These are phyloP conservation scores for Mylabris phalerata DNA, from an alignment of 1,140 invertebrate species.

Conservation along the genomic window DNA sequence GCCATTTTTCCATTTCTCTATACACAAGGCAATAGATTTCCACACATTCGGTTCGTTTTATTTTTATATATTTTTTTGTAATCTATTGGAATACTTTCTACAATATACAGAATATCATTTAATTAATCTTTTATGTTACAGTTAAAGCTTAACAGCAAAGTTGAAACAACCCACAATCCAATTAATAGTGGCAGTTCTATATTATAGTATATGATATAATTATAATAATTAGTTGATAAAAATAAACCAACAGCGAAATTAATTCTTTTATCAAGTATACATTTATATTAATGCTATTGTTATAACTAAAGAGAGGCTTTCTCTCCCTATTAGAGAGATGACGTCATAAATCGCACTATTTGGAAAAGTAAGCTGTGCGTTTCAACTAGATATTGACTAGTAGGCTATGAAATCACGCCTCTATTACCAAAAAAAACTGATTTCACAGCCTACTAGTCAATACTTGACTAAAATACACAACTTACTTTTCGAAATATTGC, in stretches of 20 bases:
- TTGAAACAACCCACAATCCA: slow-evolving; percentile 19
- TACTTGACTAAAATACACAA: too few species aligned
- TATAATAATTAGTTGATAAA: not conserved
- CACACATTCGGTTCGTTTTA: not conserved
- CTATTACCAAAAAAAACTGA: too few species aligned
- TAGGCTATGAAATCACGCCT: too few species aligned
- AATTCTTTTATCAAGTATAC: not conserved
- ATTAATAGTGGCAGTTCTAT: slow-evolving; percentile 26
- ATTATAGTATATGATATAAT: slow-evolving; percentile 18
- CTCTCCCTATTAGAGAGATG: too few species aligned
- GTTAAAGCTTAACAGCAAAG: slow-evolving; percentile 32
- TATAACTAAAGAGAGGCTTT: not conserved
- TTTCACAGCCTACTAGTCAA: too few species aligned
- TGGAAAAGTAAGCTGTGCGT: too few species aligned
- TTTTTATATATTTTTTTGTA: slow-evolving; percentile 8
- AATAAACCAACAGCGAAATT: not conserved
- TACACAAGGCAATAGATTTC: not conserved
- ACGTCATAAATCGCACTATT: too few species aligned
- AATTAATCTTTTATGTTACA: slow-evolving; percentile 23
- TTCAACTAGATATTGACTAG: too few species aligned
- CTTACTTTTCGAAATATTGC: too few species aligned
- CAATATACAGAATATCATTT: slow-evolving; percentile 19
- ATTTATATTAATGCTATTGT: not conserved
- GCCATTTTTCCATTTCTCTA: not conserved
- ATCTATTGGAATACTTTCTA: slow-evolving; percentile 19